phyloP scores from a whole-genome alignment of 2,113 vertebrate genomes.

The Macquaria ambigua region DNA sequence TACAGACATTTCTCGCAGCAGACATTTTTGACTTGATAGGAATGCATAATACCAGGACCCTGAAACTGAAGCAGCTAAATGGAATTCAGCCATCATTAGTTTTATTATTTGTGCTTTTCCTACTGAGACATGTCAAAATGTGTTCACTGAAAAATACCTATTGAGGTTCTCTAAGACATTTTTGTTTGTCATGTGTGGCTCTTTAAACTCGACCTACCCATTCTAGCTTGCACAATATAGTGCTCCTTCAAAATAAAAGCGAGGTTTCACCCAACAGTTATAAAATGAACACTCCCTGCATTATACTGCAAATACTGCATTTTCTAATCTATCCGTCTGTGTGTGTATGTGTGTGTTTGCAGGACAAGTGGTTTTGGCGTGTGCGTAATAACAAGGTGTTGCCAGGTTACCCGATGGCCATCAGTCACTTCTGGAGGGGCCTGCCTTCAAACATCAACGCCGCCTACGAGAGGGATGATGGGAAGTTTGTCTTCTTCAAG shows the following conservation, averaged over 20 bases:
- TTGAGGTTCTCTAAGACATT: background rate
- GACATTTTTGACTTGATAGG: background rate
- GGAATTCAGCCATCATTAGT: too few relatives aligned
- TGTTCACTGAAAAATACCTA: background rate
- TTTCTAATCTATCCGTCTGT: background rate
- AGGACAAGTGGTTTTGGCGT: slow-evolving; percentile 93
- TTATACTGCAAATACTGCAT: too few relatives aligned
- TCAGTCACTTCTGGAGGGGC: slow-evolving; percentile 92
- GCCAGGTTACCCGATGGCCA: slow-evolving; percentile 90
- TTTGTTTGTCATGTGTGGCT: background rate
- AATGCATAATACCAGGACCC: too few relatives aligned
- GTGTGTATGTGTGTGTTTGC: slow-evolving; percentile 31
- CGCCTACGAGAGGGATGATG: slow-evolving; percentile 91
- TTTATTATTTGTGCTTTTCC: too few relatives aligned
- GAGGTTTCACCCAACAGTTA: background rate
- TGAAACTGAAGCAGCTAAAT: too few relatives aligned
- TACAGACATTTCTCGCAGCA: background rate
- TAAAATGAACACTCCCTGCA: background rate
- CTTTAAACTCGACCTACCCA: background rate
- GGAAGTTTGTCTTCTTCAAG: slow-evolving; percentile 95
- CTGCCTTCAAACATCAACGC: slow-evolving; percentile 90
- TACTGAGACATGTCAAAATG: too few relatives aligned
- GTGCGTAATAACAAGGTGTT: slow-evolving; percentile 90
- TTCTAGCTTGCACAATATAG: background rate
- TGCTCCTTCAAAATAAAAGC: background rate